Evolutionary conservation across 2,888 invertebrate species (phyloP), one percentile per base, ranked within the genome.

Genomic region (Drosophila multiciliata): DNA sequence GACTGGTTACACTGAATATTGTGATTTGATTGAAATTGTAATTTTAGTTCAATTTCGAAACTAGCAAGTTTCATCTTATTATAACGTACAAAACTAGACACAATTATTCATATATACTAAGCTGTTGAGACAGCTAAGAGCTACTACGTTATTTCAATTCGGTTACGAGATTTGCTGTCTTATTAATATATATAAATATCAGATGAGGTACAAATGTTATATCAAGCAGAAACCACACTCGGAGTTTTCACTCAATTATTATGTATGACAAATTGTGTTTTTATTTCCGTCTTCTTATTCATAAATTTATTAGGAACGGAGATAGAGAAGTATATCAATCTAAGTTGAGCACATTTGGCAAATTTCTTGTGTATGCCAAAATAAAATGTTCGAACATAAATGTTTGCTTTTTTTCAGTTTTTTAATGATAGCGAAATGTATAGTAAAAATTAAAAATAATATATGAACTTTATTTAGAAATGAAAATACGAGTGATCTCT

Each of bases 31-130:
- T 38, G 7, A 8, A 17, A 45, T 23, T 23, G 8, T 8, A 45
- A 20, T 2, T 45, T 7, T 1, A 3, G 1, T 45, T 45, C 7
- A 20, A 2, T 23, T 8, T 20, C 3, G 12, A 54, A 52, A 17
- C 7, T 23, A 5, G 20, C 20, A 58, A 4, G 38, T 74, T 40
- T 79, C 75, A 79, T 57, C 2, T 29, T 5, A 60, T 17, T 42
- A 60, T 17, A 59, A 55, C 17, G n/a, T 33, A 42, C 6, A 26
- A 55, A n/a, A 11, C 20, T 58, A 48, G 29, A 3, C 50, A n/a
- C 38, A 38, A 23, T 29, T 38, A 12, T n/a, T 9, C 23, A 48
- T 26, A 38, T 1, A 5, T 3, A 33, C 1, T 38, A 45, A 38
- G 45, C 61, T 69, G 68, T 71, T 60, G 48, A 40, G 33, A 1